Evolutionary conservation across 1,140 invertebrate genomes (phyloP).

Genomic region (Drosophila parabipectinata): DNA sequence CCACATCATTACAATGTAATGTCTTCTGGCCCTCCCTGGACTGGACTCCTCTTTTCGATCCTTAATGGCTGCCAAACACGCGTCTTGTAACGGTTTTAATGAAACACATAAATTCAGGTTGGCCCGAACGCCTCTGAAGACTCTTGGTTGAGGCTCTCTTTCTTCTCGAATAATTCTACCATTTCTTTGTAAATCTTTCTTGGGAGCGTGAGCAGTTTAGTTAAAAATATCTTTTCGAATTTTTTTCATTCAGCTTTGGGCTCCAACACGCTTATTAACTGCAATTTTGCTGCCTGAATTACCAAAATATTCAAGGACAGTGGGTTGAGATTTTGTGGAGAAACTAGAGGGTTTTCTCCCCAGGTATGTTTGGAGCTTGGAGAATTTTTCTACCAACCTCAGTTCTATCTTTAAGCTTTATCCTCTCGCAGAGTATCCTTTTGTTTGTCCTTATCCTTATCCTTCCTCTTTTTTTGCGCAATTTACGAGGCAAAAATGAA

Average conservation of each 20-base stretch:
- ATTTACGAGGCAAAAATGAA: slow-evolving; percentile 68
- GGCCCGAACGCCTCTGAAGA: slow-evolving; percentile 44
- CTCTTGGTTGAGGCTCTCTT: slow-evolving; percentile 62
- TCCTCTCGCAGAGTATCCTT: slow-evolving; percentile 33
- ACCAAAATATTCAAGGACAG: slow-evolving; percentile 36
- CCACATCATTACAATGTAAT: slow-evolving; percentile 71
- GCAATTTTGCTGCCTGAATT: slow-evolving; percentile 49
- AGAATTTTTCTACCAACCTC: not conserved
- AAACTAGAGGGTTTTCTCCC: not conserved
- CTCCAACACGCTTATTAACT: slow-evolving; percentile 33
- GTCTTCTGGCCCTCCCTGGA: slow-evolving; percentile 6
- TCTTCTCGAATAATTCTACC: not conserved
- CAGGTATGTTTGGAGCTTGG: not conserved
- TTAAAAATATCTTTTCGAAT: slow-evolving; percentile 48
- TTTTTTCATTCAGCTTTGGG: slow-evolving; percentile 28
- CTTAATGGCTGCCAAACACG: slow-evolving; percentile 72
- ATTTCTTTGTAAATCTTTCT: slow-evolving; percentile 12
- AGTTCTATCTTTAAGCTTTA: not conserved
- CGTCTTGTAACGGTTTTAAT: slow-evolving; percentile 76
- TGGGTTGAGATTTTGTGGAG: slow-evolving; percentile 13
- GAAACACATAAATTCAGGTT: slow-evolving; percentile 76
- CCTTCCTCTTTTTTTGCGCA: slow-evolving; percentile 46
- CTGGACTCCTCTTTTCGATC: slow-evolving; percentile 13
- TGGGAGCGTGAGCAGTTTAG: slow-evolving; percentile 67
- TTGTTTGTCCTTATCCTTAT: slow-evolving; percentile 26